Conservation (phyloP, 1,140 invertebrate species). For the Rhopalosiphum maidis region DNA sequence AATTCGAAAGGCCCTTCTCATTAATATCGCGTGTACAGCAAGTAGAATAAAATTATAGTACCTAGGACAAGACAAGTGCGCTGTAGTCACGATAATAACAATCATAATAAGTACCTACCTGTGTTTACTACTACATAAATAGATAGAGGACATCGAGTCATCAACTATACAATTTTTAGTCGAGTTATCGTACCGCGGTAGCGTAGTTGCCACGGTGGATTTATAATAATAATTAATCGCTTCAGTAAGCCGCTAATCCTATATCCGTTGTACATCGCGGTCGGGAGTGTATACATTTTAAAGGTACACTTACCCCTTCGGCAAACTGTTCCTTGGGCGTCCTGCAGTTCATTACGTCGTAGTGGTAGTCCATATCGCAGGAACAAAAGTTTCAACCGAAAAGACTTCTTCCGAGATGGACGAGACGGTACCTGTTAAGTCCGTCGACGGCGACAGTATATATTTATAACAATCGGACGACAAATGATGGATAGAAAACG, state of each 20-base stretch:
- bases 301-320: conserved; percentile 34
- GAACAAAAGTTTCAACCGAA: background rate
- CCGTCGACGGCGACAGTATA: background rate
- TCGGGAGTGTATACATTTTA: background rate
- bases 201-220: background rate
- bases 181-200: background rate
- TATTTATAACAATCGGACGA: background rate
- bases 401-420: background rate
- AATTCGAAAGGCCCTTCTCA: background rate
- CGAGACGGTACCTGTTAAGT: background rate
- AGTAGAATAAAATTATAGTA: background rate
- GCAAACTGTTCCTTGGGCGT: conserved; percentile 42
- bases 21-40: background rate
- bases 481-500: background rate
- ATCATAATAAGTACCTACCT: background rate
- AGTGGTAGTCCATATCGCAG: background rate
- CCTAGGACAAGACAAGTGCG: background rate
- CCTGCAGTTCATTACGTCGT: conserved; percentile 46
- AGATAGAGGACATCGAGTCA: background rate
- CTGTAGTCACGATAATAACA: background rate
- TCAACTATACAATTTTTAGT: background rate
- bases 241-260: background rate
- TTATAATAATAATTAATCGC: background rate
- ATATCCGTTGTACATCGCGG: too few relatives aligned
- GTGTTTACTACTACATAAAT: background rate